Conservation (phyloP, 2,113 vertebrate species). For the Propithecus coquereli region DNA sequence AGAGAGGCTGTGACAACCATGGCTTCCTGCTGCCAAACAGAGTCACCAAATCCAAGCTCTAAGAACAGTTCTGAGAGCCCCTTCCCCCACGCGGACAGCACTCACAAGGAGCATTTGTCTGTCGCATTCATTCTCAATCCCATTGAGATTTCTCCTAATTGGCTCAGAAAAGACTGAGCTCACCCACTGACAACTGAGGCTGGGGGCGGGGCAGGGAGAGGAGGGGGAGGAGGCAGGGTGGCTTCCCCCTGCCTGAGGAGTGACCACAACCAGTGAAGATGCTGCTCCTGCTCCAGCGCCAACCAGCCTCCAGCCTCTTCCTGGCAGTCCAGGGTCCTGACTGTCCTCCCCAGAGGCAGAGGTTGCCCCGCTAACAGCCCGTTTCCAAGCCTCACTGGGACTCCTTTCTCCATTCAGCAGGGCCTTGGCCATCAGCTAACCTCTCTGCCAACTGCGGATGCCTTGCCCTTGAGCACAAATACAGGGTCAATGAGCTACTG, state of each 20-base stretch:
- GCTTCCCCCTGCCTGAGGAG: background rate
- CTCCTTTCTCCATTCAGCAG: background rate
- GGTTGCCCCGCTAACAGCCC: fast-evolving
- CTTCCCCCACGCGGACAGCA: fast-evolving
- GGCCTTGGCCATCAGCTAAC: background rate
- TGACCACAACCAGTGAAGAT: background rate
- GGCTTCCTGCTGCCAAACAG: background rate
- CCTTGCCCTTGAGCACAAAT: background rate
- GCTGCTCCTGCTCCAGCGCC: background rate
- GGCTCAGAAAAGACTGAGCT: background rate
- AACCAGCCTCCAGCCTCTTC: background rate
- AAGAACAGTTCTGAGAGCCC: no score
- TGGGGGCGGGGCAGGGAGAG: background rate
- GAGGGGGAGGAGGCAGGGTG: background rate
- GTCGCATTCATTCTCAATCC: fast-evolving
- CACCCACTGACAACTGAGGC: background rate
- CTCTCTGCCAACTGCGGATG: background rate
- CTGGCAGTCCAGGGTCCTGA: background rate
- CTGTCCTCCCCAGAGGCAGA: background rate
- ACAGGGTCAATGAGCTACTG: background rate
- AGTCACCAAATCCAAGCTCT: fast-evolving
- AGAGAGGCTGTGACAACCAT: background rate
- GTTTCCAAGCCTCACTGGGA: background rate
- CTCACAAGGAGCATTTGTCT: background rate
- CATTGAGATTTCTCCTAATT: background rate